Evolutionary conservation across 1,140 invertebrate genomes (phyloP).

Genomic region (Galendromus occidentalis): DNA sequence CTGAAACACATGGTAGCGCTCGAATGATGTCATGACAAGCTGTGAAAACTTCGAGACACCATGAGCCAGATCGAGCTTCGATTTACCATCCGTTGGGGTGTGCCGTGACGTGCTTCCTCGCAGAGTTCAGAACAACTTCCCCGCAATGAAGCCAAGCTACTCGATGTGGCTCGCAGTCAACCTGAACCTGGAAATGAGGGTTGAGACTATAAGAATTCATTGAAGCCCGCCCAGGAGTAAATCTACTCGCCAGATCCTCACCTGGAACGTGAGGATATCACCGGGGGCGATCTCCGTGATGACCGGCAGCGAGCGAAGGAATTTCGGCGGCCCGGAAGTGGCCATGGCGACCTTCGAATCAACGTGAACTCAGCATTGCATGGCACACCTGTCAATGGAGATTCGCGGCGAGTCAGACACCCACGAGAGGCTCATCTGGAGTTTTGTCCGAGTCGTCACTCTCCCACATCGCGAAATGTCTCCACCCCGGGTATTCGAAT

Average conservation of each 20-base stretch:
- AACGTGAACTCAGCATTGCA: too few relatives aligned
- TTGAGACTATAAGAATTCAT: too few relatives aligned
- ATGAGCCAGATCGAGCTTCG: not conserved
- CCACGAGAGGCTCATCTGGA: too few relatives aligned
- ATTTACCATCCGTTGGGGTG: constrained; percentile 8
- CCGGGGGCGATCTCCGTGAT: constrained; percentile 4
- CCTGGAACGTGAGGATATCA: constrained; percentile 2
- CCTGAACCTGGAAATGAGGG: not conserved
- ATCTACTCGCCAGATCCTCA: too few relatives aligned
- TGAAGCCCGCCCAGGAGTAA: too few relatives aligned
- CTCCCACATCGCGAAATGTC: too few relatives aligned
- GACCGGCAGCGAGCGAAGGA: not conserved
- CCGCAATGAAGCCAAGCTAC: not conserved
- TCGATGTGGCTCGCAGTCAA: not conserved
- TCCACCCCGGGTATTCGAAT: too few relatives aligned
- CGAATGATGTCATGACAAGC: not conserved
- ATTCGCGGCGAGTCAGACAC: too few relatives aligned
- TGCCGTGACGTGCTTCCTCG: not conserved
- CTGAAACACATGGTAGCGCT: not conserved
- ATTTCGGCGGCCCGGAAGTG: not conserved
- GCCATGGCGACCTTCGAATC: not conserved
- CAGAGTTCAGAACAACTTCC: not conserved
- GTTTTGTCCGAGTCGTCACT: too few relatives aligned
- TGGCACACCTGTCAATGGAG: too few relatives aligned
- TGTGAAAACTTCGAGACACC: not conserved